These are phyloP conservation scores for Pangasius mekongensis DNA, from an alignment of 2,797 vertebrate species.

Conservation along the genomic window DNA sequence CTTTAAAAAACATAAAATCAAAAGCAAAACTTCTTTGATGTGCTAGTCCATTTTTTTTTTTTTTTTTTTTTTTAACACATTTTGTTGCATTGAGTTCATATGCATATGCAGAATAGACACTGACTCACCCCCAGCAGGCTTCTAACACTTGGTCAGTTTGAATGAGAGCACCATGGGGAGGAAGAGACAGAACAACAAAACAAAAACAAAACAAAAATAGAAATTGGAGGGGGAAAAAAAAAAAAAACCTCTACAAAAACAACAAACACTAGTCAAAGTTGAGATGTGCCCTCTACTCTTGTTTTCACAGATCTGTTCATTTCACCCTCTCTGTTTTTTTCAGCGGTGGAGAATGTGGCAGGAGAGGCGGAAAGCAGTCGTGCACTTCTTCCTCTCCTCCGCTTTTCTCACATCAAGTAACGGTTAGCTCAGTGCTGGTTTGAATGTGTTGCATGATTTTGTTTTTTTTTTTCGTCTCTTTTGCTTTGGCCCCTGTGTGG, in stretches of 20 bases:
- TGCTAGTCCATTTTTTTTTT: constrained; percentile 17
- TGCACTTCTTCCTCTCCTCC: constrained; percentile 59
- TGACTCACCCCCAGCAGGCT: constrained; percentile 69
- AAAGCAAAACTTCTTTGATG: constrained; percentile 50
- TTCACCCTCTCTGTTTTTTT: constrained; percentile 46
- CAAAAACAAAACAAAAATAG: constrained; percentile 24
- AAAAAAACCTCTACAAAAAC: neutral
- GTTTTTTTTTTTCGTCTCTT: constrained; percentile 48
- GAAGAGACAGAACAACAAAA: constrained; percentile 57
- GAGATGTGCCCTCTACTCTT: constrained; percentile 65
- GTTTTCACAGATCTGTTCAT: constrained; percentile 52
- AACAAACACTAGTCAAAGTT: constrained; percentile 51
- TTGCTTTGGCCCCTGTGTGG: constrained; percentile 42
- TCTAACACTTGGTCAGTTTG: constrained; percentile 89
- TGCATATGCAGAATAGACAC: constrained; percentile 75
- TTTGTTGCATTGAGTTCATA: constrained; percentile 76
- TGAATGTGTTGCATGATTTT: constrained; percentile 66
- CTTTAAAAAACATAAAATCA: constrained; percentile 50
- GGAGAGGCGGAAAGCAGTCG: constrained; percentile 47
- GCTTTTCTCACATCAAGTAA: constrained; percentile 70
- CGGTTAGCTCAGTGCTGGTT: constrained; percentile 84
- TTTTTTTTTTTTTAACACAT: neutral
- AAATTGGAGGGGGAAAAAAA: neutral
- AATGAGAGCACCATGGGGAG: constrained; percentile 86
- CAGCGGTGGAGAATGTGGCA: constrained; percentile 21